These are phyloP conservation scores for Volucella inflata DNA, from an alignment of 2,888 invertebrate species.

Conservation along the genomic window DNA sequence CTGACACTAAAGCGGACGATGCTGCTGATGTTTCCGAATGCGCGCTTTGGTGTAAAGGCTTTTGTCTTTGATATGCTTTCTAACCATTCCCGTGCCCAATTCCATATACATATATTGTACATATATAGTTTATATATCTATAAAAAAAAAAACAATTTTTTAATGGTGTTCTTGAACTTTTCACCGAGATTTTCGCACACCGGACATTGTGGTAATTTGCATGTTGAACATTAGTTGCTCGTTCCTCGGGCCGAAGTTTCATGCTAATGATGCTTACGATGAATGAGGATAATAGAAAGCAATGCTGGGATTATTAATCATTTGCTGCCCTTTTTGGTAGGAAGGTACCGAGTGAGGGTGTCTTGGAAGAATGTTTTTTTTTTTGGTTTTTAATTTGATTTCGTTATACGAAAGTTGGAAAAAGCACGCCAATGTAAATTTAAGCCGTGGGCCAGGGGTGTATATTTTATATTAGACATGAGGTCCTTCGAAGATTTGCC, in stretches of 20 bases:
- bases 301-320: slow-evolving; percentile 59
- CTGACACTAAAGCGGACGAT: no score
- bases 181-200: slow-evolving; percentile 55
- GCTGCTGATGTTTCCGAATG: slow-evolving; percentile 1
- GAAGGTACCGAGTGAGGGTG: no score
- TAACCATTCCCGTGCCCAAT: no score
- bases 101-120: no score
- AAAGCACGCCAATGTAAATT: no score
- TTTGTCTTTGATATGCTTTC: slow-evolving; percentile 66
- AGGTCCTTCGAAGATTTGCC: no score
- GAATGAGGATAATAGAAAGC: slow-evolving; percentile 31
- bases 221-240: slow-evolving; percentile 62
- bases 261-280: slow-evolving; percentile 57
- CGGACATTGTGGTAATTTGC: slow-evolving; percentile 59
- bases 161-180: slow-evolving; percentile 72
- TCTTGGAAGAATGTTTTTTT: no score
- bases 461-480: no score
- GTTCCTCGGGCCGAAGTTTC: slow-evolving; percentile 37
- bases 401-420: no score
- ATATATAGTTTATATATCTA: no score
- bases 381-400: no score
- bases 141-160: slow-evolving; percentile 47
- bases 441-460: no score
- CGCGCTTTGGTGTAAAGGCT: slow-evolving; percentile 48
- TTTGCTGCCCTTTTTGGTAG: slow-evolving; percentile 9